Evolutionary conservation across 1,140 invertebrate genomes (phyloP), one percentile per base, ranked within the genome.

Genomic region (Zaprionus ornatus): DNA sequence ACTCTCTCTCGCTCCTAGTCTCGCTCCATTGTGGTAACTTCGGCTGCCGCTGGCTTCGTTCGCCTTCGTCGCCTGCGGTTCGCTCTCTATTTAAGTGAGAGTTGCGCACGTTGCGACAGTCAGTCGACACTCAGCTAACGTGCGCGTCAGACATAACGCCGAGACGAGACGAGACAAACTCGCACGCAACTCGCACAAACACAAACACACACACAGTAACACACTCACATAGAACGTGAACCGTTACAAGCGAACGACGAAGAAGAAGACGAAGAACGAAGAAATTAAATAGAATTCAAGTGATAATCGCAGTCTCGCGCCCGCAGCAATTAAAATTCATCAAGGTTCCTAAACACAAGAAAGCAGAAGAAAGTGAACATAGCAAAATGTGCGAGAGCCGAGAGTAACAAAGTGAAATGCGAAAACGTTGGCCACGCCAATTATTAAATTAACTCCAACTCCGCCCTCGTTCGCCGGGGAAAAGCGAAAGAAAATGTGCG

Each of bases 91-190:
- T 87, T 88, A 87, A 87, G 78, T 77, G 83, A 88, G 83, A 83
- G 83, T 67, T 87, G 80, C 83, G 84, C 83, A 87, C 83, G 84
- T 88, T 87, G 83, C 80, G 85, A 62, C 83, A 87, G 80, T 88
- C 84, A 87, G 84, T 87, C 83, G 80, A 87, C 83, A 90, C 62
- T 79, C 78, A 84, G 77, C 77, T 65, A 88, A 68, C 82, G 82
- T 84, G 82, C 82, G 81, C 81, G 82, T 67, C 45, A 70, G 69
- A 82, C 52, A 60, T 64, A 72, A 64, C 15, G 48, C 5, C 32
- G 19, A 62, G 57, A 67, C 40, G n/a, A 17, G n/a, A 17, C 40
- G n/a, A 56, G 63, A 62, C 57, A 64, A 66, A 60, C 23, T 29
- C 66, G 21, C 50, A 60, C 64, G 55, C 45, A 65, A n/a, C 32